A percentile compares a stretch with the other conserved stretches of the same genome.
phyloP scores from a whole-genome alignment of 2,113 vertebrate genomes.

The Toxotes jaculatrix region DNA sequence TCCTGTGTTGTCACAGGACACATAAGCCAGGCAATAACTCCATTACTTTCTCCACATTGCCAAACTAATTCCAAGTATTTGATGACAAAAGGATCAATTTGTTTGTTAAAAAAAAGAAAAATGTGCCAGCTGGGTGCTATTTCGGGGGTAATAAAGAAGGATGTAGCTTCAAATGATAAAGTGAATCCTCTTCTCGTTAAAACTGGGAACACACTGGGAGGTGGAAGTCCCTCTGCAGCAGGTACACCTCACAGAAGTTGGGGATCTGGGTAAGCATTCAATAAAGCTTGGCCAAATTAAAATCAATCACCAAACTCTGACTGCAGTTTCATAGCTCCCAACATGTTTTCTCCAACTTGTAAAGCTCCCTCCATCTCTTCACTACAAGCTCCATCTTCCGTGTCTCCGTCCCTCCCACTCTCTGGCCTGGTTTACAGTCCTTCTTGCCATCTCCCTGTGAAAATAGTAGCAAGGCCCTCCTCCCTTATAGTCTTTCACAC shows the following conservation, averaged over 20 bases:
- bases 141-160: slow-evolving; percentile 51
- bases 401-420: slow-evolving; percentile 37
- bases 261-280: slow-evolving; percentile 32
- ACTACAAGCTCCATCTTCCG: slow-evolving; percentile 18
- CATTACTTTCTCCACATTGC: slow-evolving; percentile 8
- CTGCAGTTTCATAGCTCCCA: slow-evolving; percentile 17
- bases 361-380: slow-evolving; percentile 22
- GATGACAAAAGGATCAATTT: slow-evolving; percentile 60
- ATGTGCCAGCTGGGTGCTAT: slow-evolving; percentile 29
- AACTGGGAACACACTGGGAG: not conserved
- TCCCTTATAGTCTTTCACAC: slow-evolving; percentile 23
- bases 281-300: slow-evolving; percentile 54
- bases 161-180: slow-evolving; percentile 45
- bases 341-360: not conserved
- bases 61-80: slow-evolving; percentile 48
- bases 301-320: slow-evolving; percentile 48
- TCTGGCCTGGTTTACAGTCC: slow-evolving; percentile 32
- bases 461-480: slow-evolving; percentile 38
- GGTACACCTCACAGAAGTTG: slow-evolving; percentile 18
- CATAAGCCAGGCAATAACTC: slow-evolving; percentile 3
- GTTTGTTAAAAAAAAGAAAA: slow-evolving; percentile 52
- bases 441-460: slow-evolving; percentile 20
- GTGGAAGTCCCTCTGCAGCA: slow-evolving; percentile 19
- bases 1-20: slow-evolving; percentile 50
- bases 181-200: slow-evolving; percentile 39